A percentile compares a stretch with the other conserved stretches of the same genome.
Conservation (phyloP, 2,888 invertebrate genomes). For the Pterobdella sp. region DNA sequence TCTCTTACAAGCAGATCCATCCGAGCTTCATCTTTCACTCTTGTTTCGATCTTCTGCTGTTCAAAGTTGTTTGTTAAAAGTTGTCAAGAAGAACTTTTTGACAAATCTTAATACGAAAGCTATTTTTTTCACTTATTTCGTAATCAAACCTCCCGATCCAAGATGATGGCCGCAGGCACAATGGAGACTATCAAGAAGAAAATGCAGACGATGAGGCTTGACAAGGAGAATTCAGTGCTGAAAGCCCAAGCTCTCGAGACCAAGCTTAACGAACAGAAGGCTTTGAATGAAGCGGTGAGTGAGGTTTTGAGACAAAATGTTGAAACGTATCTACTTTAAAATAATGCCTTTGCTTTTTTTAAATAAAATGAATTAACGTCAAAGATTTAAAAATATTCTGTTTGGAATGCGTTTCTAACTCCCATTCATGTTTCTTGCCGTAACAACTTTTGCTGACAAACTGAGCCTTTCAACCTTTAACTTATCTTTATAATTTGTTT, state of each 20-base stretch:
- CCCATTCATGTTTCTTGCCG: no score
- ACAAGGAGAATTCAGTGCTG: conserved; percentile 26
- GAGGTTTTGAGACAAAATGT: no score
- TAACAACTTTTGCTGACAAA: no score
- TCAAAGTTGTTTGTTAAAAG: no score
- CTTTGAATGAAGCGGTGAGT: conserved; percentile 28
- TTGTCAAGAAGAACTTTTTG: neutral
- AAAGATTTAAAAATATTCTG: no score
- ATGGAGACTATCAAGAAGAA: conserved; percentile 34
- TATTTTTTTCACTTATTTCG: neutral
- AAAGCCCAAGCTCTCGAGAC: conserved; percentile 28
- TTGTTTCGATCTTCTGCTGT: neutral
- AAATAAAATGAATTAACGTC: neutral
- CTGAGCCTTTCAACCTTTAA: no score
- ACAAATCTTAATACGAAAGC: neutral
- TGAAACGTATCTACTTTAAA: neutral
- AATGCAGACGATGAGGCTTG: conserved; percentile 32
- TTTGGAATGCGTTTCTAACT: no score
- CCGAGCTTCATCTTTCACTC: neutral
- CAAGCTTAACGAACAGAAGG: conserved; percentile 30
- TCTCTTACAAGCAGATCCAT: neutral
- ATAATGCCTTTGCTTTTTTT: neutral
- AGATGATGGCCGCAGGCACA: conserved; percentile 28
- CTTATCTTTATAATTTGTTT: no score
- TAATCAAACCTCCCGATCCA: neutral